Conservation (phyloP, 92 coral and sea anemone genomes). For the Epizoanthus ramosus region DNA sequence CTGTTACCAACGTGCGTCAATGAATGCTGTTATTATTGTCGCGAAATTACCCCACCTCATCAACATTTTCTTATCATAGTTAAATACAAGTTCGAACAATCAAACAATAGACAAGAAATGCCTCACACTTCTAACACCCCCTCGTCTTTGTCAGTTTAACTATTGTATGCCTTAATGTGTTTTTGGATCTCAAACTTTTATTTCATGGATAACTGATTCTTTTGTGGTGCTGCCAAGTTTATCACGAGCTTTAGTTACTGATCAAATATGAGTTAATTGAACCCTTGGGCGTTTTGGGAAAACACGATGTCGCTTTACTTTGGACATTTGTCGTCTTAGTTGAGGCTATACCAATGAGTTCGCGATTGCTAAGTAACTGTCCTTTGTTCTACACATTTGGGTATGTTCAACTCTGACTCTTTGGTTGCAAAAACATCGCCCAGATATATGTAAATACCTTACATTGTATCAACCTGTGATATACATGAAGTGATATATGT, state of each 20-base stretch:
- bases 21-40: not conserved
- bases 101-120: conserved; percentile 7
- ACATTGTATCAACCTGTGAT: not conserved
- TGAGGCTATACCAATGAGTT: too few species aligned
- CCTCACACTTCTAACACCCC: not conserved
- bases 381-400: too few species aligned
- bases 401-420: too few species aligned
- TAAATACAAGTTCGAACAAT: conserved; percentile 13
- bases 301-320: conserved; percentile 1
- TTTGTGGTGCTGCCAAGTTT: conserved; percentile 1
- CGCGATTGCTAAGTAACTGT: too few species aligned
- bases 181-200: conserved; percentile 1
- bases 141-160: not conserved
- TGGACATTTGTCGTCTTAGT: not conserved
- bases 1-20: not conserved
- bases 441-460: not conserved
- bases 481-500: not conserved
- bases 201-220: conserved; percentile 16
- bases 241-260: not conserved
- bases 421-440: not conserved
- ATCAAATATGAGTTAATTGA: not conserved
- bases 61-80: conserved; percentile 13
- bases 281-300: conserved; percentile 10
- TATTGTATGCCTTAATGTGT: not conserved
- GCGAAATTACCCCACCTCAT: not conserved